phyloP scores from a whole-genome alignment of 2,797 vertebrate genomes.

The Antennarius maculatus region DNA sequence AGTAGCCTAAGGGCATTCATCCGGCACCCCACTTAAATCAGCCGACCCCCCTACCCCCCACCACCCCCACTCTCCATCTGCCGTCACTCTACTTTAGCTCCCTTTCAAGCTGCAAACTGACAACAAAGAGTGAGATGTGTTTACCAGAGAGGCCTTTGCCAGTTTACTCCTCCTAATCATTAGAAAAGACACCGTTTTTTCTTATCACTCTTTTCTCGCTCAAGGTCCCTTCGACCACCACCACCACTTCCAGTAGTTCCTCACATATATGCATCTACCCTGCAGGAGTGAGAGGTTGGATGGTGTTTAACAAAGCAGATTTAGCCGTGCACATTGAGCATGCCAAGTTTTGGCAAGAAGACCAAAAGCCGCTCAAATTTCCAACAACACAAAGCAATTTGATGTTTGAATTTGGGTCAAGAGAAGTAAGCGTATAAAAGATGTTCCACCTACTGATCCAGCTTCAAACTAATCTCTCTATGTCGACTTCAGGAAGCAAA shows the following conservation, averaged over 20 bases:
- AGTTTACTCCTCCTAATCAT: conserved; percentile 71
- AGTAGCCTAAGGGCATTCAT: conserved; percentile 72
- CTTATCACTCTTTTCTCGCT: neutral
- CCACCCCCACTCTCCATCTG: conserved; percentile 37
- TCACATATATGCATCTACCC: conserved; percentile 38
- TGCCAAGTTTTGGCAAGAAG: conserved; percentile 67
- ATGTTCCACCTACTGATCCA: conserved; percentile 55
- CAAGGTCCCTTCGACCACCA: neutral
- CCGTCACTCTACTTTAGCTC: conserved; percentile 62
- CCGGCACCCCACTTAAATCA: conserved; percentile 40
- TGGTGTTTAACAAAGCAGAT: conserved; percentile 56
- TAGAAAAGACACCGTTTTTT: conserved; percentile 59
- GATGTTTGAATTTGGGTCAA: conserved; percentile 68
- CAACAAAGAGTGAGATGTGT: conserved; percentile 78
- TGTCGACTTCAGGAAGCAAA: conserved; percentile 54
- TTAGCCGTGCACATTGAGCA: conserved; percentile 49
- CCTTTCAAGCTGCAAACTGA: conserved; percentile 72
- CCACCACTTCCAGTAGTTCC: neutral
- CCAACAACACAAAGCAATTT: conserved; percentile 47
- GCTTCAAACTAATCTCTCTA: conserved; percentile 54
- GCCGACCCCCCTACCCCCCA: conserved; percentile 22
- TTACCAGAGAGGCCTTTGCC: conserved; percentile 74
- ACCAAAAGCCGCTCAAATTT: conserved; percentile 60
- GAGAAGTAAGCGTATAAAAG: conserved; percentile 59
- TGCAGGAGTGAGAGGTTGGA: conserved; percentile 38